A percentile compares a stretch with the other conserved stretches of the same genome.
Evolutionary conservation across 2,797 vertebrate genomes (phyloP).

Genomic region (Megalops cyprinoides): DNA sequence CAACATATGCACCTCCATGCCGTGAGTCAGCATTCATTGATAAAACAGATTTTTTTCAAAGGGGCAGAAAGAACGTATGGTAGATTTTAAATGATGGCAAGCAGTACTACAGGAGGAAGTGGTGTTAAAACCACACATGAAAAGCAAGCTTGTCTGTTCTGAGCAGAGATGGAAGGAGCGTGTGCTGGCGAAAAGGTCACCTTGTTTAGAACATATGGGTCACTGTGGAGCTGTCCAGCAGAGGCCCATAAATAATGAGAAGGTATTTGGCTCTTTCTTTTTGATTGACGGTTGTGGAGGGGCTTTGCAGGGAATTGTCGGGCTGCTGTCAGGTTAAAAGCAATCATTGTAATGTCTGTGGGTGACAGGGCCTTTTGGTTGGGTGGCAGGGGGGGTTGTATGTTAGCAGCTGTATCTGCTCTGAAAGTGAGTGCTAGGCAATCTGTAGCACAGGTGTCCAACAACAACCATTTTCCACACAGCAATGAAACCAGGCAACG

Average conservation of each 20-base stretch:
- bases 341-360: slow-evolving; percentile 23
- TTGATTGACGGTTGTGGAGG: not conserved
- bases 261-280: not conserved
- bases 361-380: not conserved
- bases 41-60: not conserved
- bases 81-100: not conserved
- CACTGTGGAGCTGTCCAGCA: not conserved
- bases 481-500: not conserved
- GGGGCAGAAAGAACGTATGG: no score
- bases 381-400: not conserved
- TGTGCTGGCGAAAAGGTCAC: not conserved
- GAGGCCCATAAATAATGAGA: slow-evolving; percentile 5
- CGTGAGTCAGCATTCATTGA: no score
- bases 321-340: slow-evolving; percentile 27
- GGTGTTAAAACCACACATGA: not conserved
- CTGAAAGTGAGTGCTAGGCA: not conserved
- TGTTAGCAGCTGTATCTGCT: not conserved
- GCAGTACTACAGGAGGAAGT: not conserved
- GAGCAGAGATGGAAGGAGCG: not conserved
- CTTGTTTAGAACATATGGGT: not conserved
- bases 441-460: not conserved
- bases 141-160: not conserved
- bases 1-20: no score
- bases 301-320: not conserved
- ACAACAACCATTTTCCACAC: not conserved